Percentiles rank a stretch among this genome's conserved stretches.
These are phyloP conservation scores for Periophthalmus modestus DNA, from an alignment of 2,113 vertebrate species.

Conservation along the genomic window DNA sequence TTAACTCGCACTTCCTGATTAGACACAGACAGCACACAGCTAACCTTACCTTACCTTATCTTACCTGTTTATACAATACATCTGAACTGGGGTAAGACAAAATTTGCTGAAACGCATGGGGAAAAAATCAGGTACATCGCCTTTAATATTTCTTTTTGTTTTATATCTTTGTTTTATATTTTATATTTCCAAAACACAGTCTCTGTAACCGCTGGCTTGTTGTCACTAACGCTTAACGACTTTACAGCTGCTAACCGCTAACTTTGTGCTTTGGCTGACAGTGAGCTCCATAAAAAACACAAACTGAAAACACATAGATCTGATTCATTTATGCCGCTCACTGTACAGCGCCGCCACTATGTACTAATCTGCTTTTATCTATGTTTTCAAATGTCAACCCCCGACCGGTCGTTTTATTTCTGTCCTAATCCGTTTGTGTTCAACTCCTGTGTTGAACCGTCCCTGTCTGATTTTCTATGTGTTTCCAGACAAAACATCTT, in stretches of 20 bases:
- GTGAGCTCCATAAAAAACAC: slow-evolving; percentile 57
- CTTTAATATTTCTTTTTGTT: too few species aligned
- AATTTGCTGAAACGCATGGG: too few species aligned
- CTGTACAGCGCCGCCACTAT: slow-evolving; percentile 39
- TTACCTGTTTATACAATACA: too few species aligned
- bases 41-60: too few species aligned
- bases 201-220: slow-evolving; percentile 32
- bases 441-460: slow-evolving; percentile 59
- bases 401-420: slow-evolving; percentile 16
- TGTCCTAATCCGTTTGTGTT: slow-evolving; percentile 43
- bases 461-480: slow-evolving; percentile 55
- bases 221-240: slow-evolving; percentile 35
- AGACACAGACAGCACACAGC: too few species aligned
- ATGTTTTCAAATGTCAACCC: slow-evolving; percentile 49
- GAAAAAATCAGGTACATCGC: too few species aligned
- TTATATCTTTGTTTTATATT: slow-evolving; percentile 24
- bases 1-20: too few species aligned
- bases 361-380: slow-evolving; percentile 36
- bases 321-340: slow-evolving; percentile 48
- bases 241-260: slow-evolving; percentile 38
- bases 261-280: slow-evolving; percentile 37
- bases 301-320: neutral
- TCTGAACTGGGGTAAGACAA: too few species aligned
- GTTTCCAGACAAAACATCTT: slow-evolving; percentile 66
- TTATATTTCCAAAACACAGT: slow-evolving; percentile 17